A percentile compares a stretch with the other conserved stretches of the same genome.
Conservation (phyloP, 2,888 invertebrate genomes). For the Sarcophaga variegata region DNA sequence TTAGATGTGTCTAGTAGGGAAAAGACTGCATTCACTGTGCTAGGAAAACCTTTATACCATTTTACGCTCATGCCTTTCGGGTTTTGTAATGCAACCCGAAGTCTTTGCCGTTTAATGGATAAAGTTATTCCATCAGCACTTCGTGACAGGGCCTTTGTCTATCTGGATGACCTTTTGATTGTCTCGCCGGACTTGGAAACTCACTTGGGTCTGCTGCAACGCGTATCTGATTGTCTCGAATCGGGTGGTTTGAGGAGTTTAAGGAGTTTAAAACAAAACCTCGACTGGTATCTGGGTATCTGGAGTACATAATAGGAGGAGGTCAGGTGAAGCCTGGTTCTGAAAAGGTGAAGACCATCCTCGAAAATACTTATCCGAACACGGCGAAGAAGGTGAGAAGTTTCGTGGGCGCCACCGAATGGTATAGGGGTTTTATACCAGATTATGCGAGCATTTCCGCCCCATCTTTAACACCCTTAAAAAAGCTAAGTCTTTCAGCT, state of each 20-base stretch:
- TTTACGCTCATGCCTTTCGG: too few species aligned
- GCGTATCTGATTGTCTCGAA: too few species aligned
- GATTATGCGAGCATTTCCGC: constrained; percentile 17
- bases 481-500: constrained; percentile 7
- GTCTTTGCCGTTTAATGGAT: constrained; percentile 30
- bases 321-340: not conserved
- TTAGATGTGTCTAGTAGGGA: constrained; percentile 16
- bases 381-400: constrained; percentile 14
- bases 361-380: not conserved
- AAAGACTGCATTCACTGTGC: constrained; percentile 37
- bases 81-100: not conserved
- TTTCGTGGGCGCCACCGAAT: constrained; percentile 33
- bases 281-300: not conserved
- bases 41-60: not conserved
- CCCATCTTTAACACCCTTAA: constrained; percentile 42
- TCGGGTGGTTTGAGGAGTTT: too few species aligned
- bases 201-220: too few species aligned
- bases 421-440: constrained; percentile 51
- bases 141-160: too few species aligned
- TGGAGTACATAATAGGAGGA: too few species aligned
- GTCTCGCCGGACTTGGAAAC: too few species aligned
- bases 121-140: too few species aligned
- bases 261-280: too few species aligned
- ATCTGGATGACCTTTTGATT: too few species aligned
- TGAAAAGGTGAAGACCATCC: not conserved